These are phyloP conservation scores for Chaetodon trifasciatus DNA, from an alignment of 2,797 vertebrate genomes.

Conservation along the genomic window DNA sequence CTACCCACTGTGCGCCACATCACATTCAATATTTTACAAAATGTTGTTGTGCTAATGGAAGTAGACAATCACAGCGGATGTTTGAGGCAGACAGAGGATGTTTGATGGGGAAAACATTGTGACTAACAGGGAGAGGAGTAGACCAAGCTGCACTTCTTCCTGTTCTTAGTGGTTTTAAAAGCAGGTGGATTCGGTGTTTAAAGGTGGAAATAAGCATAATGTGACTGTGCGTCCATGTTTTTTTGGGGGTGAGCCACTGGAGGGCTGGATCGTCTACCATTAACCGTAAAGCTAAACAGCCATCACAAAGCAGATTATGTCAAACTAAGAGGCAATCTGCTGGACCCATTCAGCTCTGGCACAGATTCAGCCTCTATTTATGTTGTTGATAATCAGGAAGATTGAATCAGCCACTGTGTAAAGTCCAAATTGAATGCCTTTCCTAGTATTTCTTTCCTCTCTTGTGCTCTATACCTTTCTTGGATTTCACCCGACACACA, in stretches of 20 bases:
- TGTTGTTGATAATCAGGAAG: conserved; percentile 34
- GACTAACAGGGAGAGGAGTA: background rate
- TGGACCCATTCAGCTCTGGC: conserved; percentile 10
- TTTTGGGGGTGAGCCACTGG: background rate
- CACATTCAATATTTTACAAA: background rate
- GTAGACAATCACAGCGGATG: background rate
- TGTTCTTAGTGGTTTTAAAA: background rate
- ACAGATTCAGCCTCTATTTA: conserved; percentile 8
- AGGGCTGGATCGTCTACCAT: conserved; percentile 3
- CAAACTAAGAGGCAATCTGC: conserved; percentile 35
- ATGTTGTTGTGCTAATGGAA: conserved; percentile 1
- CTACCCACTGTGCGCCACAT: background rate
- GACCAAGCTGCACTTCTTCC: no score
- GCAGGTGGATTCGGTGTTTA: conserved; percentile 7
- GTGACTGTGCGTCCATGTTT: background rate
- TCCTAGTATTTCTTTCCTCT: background rate
- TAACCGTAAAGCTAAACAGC: conserved; percentile 39
- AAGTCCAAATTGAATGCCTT: conserved; percentile 4
- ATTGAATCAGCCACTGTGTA: conserved; percentile 11
- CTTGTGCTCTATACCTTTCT: background rate
- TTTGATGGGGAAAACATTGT: background rate
- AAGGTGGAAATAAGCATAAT: background rate
- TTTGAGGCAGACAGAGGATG: background rate
- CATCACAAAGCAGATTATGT: conserved; percentile 56
- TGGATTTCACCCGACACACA: background rate